Conservation (phyloP, 2,888 invertebrate species). For the Zele albiditarsus region DNA sequence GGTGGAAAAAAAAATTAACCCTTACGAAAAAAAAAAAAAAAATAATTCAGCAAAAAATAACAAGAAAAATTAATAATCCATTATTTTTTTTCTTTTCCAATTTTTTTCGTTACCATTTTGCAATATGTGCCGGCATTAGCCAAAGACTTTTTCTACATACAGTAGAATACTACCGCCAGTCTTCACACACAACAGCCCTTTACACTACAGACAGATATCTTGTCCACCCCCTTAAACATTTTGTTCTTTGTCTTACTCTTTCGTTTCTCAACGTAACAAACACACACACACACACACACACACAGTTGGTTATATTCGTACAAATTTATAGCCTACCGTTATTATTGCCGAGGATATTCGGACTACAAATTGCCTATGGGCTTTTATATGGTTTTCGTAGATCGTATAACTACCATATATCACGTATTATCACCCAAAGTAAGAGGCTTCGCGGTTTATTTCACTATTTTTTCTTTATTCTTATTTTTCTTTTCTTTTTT, state of each 20-base stretch:
- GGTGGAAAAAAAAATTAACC: too few relatives aligned
- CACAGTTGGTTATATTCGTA: slow-evolving; percentile 49
- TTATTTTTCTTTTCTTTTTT: not conserved
- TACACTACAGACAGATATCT: not conserved
- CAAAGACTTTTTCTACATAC: not conserved
- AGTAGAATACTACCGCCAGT: slow-evolving; percentile 1
- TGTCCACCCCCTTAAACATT: slow-evolving; percentile 1
- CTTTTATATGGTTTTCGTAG: slow-evolving; percentile 55
- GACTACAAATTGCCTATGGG: slow-evolving; percentile 56
- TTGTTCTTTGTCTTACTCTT: not conserved
- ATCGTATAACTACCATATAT: slow-evolving; percentile 56
- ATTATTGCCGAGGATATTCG: slow-evolving; percentile 55
- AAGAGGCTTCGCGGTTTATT: slow-evolving; percentile 40
- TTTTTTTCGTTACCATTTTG: not conserved
- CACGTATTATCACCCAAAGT: slow-evolving; percentile 55
- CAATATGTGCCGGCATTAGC: not conserved
- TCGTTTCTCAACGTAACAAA: not conserved
- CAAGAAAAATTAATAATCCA: not conserved
- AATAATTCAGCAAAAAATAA: not conserved
- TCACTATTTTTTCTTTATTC: slow-evolving; percentile 29
- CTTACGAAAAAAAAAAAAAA: not conserved
- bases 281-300: slow-evolving; percentile 39
- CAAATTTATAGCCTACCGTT: slow-evolving; percentile 56
- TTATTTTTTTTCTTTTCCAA: not conserved
- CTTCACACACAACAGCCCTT: not conserved